Evolutionary conservation across 2,888 invertebrate genomes (phyloP), one percentile per base, ranked within the genome.

Genomic region (Diarsia brunnea): DNA sequence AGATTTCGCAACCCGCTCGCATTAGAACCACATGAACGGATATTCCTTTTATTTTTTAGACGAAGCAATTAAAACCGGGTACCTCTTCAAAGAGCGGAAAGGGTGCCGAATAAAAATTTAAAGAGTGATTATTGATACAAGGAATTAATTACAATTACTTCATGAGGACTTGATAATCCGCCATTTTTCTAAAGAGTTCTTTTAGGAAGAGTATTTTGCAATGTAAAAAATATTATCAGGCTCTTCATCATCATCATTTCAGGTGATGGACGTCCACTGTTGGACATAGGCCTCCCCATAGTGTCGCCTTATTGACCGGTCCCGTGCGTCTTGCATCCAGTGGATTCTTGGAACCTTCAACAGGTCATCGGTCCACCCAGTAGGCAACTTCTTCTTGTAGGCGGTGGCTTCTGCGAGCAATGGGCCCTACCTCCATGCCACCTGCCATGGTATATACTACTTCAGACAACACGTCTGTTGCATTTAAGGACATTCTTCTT

Each of bases 31-130:
- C 79, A 90, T 89, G 90, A 92, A 90, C 89, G 91, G 91, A 92
- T 93, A 93, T 94, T 94, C 92, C 90, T 94, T 94, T 94, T 95
- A 94, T 93, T 94, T 93, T 94, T 94, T 91, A 93, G 93, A 91
- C 92, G 91, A 92, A 95, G 95, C 95, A 95, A 96, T 96, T 96
- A 96, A 94, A 94, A 92, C 85, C 90, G 90, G 91, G 92, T 91
- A 89, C 91, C 93, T 91, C 92, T 93, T 93, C 92, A 94, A 94
- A 94, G 94, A 91, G 93, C 90, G 90, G 88, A 88, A 89, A 91
- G 90, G 91, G 89, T 86, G 87, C 90, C 87, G 86, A 91, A 91
- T 90, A 91, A 92, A 94, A 92, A 89, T 91, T 75, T 76, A 63
- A 93, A 92, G 90, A 90, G 89, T 88, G 88, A 90, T 84, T 93